Conservation (phyloP, 2,888 invertebrate genomes). For the Helobdella robusta region DNA sequence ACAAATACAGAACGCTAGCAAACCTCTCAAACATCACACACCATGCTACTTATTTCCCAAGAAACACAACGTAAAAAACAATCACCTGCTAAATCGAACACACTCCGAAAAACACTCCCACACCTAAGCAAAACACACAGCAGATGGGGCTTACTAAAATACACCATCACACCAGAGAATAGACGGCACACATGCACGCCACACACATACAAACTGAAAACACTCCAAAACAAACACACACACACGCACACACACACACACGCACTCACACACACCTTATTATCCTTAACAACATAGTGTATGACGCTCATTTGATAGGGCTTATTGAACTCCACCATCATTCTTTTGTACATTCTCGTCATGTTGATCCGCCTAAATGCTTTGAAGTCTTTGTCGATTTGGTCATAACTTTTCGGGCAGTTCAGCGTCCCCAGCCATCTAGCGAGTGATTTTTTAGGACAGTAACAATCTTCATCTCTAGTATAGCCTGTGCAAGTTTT, state of each 20-base stretch:
- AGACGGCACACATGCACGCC: no score
- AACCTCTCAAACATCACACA: no score
- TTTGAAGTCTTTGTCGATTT: conserved; percentile 65
- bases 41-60: no score
- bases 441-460: conserved; percentile 60
- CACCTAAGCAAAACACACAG: no score
- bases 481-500: conserved; percentile 56
- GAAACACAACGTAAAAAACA: no score
- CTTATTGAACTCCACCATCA: conserved; percentile 64
- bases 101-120: no score
- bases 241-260: neutral
- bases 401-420: conserved; percentile 55
- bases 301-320: conserved; percentile 75
- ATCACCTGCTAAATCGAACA: no score
- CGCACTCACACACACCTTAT: conserved; percentile 54
- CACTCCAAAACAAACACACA: neutral
- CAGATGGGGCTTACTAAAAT: no score
- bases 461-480: conserved; percentile 73
- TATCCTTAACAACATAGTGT: conserved; percentile 74
- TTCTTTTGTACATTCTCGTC: conserved; percentile 57
- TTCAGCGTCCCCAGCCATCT: conserved; percentile 62
- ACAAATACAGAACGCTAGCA: no score
- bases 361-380: conserved; percentile 61
- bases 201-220: neutral
- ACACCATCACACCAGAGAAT: no score